phyloP scores from a whole-genome alignment of 2,888 invertebrate species.

The Caenorhabditis doughertyi region DNA sequence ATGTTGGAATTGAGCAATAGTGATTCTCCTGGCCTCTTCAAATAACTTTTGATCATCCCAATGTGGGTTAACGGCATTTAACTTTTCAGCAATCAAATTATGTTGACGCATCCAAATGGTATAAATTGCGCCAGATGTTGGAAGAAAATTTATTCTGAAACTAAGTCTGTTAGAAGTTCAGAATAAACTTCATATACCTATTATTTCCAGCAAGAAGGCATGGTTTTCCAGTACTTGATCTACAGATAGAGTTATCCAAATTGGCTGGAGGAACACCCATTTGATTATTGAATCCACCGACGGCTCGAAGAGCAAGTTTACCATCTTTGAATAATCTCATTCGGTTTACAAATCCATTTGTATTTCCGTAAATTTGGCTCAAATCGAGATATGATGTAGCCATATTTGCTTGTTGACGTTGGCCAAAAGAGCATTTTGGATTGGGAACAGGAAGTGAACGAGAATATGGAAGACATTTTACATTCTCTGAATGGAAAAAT shows the following conservation, averaged over 20 bases:
- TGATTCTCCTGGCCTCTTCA: slow-evolving; percentile 84
- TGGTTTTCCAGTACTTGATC: slow-evolving; percentile 60
- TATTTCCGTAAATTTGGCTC: slow-evolving; percentile 93
- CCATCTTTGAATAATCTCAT: slow-evolving; percentile 87
- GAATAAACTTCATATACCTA: slow-evolving; percentile 20
- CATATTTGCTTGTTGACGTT: slow-evolving; percentile 93
- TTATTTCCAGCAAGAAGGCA: slow-evolving; percentile 73
- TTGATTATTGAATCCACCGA: slow-evolving; percentile 59
- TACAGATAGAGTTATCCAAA: slow-evolving; percentile 49
- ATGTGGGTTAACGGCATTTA: slow-evolving; percentile 75
- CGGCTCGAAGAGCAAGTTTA: slow-evolving; percentile 70
- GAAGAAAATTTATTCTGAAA: slow-evolving; percentile 69
- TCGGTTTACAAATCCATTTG: slow-evolving; percentile 88
- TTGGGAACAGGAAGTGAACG: slow-evolving; percentile 78
- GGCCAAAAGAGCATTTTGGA: slow-evolving; percentile 80
- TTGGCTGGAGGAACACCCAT: slow-evolving; percentile 62
- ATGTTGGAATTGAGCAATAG: slow-evolving; percentile 85
- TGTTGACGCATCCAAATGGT: slow-evolving; percentile 82
- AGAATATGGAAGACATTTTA: slow-evolving; percentile 77
- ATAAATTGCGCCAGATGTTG: slow-evolving; percentile 71
- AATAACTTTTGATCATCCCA: slow-evolving; percentile 82
- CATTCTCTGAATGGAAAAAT: slow-evolving; percentile 34
- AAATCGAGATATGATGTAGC: slow-evolving; percentile 90
- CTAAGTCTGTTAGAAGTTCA: neutral
- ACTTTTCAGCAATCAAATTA: slow-evolving; percentile 70